Conservation (phyloP, 2,888 invertebrate genomes). For the Carabus problematicus region DNA sequence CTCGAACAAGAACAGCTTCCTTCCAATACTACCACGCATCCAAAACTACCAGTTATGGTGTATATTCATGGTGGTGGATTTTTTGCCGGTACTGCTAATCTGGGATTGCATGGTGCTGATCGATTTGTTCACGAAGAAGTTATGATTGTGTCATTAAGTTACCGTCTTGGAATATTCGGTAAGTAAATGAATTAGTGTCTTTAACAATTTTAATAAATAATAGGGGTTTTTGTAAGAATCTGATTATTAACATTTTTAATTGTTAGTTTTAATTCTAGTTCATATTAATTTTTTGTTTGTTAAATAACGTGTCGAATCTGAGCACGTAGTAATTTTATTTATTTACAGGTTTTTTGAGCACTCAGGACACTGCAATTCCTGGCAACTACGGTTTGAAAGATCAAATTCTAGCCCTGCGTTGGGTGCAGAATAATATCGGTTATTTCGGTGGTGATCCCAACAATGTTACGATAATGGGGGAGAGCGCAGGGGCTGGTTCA, state of each 20-base stretch:
- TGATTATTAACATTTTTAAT: neutral
- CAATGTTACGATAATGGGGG: slow-evolving; percentile 17
- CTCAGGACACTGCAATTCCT: slow-evolving; percentile 6
- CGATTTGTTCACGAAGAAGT: slow-evolving; percentile 5
- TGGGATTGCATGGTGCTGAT: slow-evolving; percentile 18
- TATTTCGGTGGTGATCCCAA: slow-evolving; percentile 18
- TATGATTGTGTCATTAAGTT: slow-evolving; percentile 12
- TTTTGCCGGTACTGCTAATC: neutral
- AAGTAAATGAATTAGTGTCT: too few relatives aligned
- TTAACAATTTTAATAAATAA: neutral
- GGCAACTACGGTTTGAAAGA: slow-evolving; percentile 29
- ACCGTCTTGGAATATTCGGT: slow-evolving; percentile 23
- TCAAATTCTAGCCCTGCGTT: slow-evolving; percentile 19
- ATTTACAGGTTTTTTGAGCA: slow-evolving; percentile 15
- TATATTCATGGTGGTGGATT: slow-evolving; percentile 28
- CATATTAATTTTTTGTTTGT: too few relatives aligned
- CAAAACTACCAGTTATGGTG: slow-evolving; percentile 10
- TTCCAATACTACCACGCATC: neutral
- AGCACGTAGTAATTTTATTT: too few relatives aligned
- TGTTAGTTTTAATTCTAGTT: too few relatives aligned
- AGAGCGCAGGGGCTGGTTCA: slow-evolving; percentile 22
- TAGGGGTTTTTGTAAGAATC: neutral
- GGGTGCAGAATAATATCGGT: slow-evolving; percentile 18
- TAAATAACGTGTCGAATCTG: too few relatives aligned
- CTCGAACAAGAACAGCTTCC: neutral